Evolutionary conservation across 2,797 vertebrate genomes (phyloP), one percentile per base, ranked within the genome.

Genomic region (Gymnocypris eckloni): DNA sequence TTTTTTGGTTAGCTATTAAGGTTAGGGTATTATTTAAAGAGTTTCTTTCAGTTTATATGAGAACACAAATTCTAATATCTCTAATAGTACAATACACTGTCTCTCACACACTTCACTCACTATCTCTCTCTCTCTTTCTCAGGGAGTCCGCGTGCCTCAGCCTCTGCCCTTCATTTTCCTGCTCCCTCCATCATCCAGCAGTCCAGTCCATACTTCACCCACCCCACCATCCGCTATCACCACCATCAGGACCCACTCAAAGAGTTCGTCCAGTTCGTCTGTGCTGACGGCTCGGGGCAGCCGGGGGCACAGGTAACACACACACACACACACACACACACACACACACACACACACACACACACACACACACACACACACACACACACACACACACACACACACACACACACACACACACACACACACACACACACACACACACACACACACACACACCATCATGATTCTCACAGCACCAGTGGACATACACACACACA

Each of bases 261-360:
- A 96, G 98, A 99, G 94, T 98, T 99, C 86, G 98, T 98, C 92
- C 97, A 98, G 96, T 98, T 99, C 87, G 97, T 98, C 94, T 98
- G 97, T 94, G 96, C 98, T 37, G 98, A 98, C 28, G 96, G 97
- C 90, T 95, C 97, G 37, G 96, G 97, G 87, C 98, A 97, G 96
- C 96, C 97, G 86, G 93, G 97, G 85, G 94, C 95, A 91, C 98
- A 98, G 97, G 97, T 98, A 95, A 81, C 79, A 43, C 72, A 75
- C 79, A 69, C 67, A 45, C 73, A 85, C 85, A 82, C 43, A 73
- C 72, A 72, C 86, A 28, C 28, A 28, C 28, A 28, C 28, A 28
- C 28, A 28, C 28, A 28, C 28, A 28, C 28, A 28, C 28, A 28
- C 28, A 28, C 28, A 82, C 45, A 22, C 64, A 69, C 45, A 37